Conservation (phyloP, 1,140 invertebrate genomes). For the Drosophila neocordata region DNA sequence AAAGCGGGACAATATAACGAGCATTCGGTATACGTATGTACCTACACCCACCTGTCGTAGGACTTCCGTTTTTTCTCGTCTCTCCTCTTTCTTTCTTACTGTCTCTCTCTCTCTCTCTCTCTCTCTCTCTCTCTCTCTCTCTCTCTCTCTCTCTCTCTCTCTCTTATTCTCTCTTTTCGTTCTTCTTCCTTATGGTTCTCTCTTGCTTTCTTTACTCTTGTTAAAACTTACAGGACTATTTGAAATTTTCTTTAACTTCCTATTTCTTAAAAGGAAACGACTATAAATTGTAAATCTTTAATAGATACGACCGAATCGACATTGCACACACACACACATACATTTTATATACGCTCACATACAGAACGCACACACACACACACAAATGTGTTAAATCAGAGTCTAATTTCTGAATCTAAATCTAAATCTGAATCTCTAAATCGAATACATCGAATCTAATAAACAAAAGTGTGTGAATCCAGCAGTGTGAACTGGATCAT, state of each 20-base stretch:
- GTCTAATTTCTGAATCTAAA: conserved; percentile 12
- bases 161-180: conserved; percentile 8
- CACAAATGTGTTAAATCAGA: conserved; percentile 8
- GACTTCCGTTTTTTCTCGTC: background rate
- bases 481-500: conserved; percentile 72
- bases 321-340: conserved; percentile 8
- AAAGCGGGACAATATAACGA: background rate
- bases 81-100: background rate
- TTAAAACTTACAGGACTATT: background rate
- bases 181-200: conserved; percentile 11
- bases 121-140: conserved; percentile 12
- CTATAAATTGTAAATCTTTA: background rate
- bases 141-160: conserved; percentile 22
- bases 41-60: conserved; percentile 35
- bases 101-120: conserved; percentile 15
- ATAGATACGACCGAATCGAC: conserved; percentile 1
- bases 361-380: conserved; percentile 10
- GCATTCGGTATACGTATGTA: background rate
- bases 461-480: conserved; percentile 30
- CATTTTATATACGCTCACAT: background rate
- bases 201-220: background rate
- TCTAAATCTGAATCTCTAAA: background rate
- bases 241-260: background rate
- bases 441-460: conserved; percentile 20
- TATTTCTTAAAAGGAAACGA: too few relatives aligned